Evolutionary conservation across 2,888 invertebrate genomes (phyloP).

Genomic region (Trachelus stipa): DNA sequence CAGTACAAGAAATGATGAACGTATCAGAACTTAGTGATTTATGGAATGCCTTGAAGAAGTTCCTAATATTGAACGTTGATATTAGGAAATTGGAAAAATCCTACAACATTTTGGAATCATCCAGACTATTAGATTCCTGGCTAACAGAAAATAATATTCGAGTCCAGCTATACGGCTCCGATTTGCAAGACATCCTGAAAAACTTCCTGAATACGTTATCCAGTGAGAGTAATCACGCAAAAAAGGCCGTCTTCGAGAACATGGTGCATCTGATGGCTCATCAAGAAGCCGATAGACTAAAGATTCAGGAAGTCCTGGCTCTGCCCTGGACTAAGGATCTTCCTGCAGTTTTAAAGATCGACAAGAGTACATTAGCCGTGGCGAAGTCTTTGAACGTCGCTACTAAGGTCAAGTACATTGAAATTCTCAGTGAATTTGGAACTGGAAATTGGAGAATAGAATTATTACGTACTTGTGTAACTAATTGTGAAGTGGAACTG

Average conservation of each 20-base stretch:
- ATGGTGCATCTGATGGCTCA: constrained; percentile 50
- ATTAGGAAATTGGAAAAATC: constrained; percentile 37
- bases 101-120: constrained; percentile 39
- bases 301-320: constrained; percentile 50
- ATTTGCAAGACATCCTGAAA: constrained; percentile 34
- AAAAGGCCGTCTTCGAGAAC: constrained; percentile 45
- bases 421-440: constrained; percentile 48
- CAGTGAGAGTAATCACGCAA: constrained; percentile 30
- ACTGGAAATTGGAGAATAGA: constrained; percentile 45
- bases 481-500: constrained; percentile 42
- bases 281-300: constrained; percentile 40
- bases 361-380: constrained; percentile 37
- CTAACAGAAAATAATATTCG: constrained; percentile 33
- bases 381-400: constrained; percentile 46
- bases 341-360: constrained; percentile 22
- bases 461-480: constrained; percentile 45
- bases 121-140: constrained; percentile 42
- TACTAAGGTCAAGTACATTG: constrained; percentile 49
- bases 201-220: constrained; percentile 1
- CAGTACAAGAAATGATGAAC: constrained; percentile 19
- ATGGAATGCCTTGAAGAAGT: constrained; percentile 46
- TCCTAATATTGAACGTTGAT: constrained; percentile 32
- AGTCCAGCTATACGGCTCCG: constrained; percentile 39
- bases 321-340: constrained; percentile 44
- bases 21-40: constrained; percentile 39